phyloP scores from a whole-genome alignment of 2,113 vertebrate species.

The Mirza zaza region DNA sequence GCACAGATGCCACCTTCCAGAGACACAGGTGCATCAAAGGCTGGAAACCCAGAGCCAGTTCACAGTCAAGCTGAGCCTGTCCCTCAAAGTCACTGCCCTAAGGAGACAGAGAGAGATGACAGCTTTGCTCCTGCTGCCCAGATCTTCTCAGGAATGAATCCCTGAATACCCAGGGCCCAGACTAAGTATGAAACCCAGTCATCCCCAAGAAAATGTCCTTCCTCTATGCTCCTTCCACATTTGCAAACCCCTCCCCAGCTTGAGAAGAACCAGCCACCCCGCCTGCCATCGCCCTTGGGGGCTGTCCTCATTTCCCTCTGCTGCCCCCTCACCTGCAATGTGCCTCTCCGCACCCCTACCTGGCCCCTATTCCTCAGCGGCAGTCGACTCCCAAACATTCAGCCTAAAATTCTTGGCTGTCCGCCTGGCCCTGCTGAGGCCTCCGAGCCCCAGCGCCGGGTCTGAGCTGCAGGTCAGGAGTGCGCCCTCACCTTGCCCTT shows the following conservation, averaged over 20 bases:
- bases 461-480: background rate
- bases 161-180: background rate
- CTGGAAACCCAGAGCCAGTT: background rate
- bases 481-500: background rate
- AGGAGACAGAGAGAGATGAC: background rate
- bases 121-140: background rate
- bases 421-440: background rate
- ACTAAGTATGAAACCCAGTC: background rate
- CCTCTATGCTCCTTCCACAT: background rate
- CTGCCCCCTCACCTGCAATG: background rate
- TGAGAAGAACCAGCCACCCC: background rate
- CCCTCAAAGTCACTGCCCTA: background rate
- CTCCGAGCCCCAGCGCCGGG: background rate
- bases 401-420: background rate
- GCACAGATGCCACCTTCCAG: background rate
- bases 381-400: background rate
- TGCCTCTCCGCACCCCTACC: background rate
- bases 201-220: background rate
- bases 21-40: background rate
- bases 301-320: background rate
- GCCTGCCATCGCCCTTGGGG: rapidly evolving
- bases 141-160: background rate
- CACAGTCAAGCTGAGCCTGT: background rate
- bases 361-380: background rate
- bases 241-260: background rate